A percentile compares a stretch with the other conserved stretches of the same genome.
Conservation (phyloP, 2,888 invertebrate genomes). For the Trissoscelio sp. region DNA sequence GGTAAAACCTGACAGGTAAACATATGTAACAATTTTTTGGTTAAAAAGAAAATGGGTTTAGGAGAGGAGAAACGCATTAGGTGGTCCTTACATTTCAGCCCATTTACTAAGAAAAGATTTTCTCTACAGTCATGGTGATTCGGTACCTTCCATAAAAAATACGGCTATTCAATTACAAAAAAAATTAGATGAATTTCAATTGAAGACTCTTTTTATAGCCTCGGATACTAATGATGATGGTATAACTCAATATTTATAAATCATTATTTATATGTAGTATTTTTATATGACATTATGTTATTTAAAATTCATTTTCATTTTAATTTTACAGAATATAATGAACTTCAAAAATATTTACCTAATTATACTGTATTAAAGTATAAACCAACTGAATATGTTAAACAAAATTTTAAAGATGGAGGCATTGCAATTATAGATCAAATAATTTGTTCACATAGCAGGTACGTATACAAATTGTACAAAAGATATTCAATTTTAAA, state of each 20-base stretch:
- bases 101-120: slow-evolving; percentile 97
- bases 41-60: too few relatives aligned
- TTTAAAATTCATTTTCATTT: slow-evolving; percentile 22
- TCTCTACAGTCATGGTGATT: slow-evolving; percentile 88
- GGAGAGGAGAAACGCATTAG: slow-evolving; percentile 84
- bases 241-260: not conserved
- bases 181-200: slow-evolving; percentile 85
- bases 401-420: slow-evolving; percentile 89
- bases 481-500: not conserved
- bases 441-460: slow-evolving; percentile 95
- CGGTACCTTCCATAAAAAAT: slow-evolving; percentile 91
- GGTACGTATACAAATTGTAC: slow-evolving; percentile 79
- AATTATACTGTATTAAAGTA: slow-evolving; percentile 82
- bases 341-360: slow-evolving; percentile 84
- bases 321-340: slow-evolving; percentile 84
- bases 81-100: slow-evolving; percentile 91
- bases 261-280: too few relatives aligned
- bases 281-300: not conserved
- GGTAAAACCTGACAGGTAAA: too few relatives aligned
- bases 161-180: slow-evolving; percentile 90
- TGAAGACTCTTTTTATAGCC: slow-evolving; percentile 90
- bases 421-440: slow-evolving; percentile 97
- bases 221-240: slow-evolving; percentile 89
- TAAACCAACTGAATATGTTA: slow-evolving; percentile 84
- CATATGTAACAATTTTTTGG: slow-evolving; percentile 77